Evolutionary conservation across 2,888 invertebrate genomes (phyloP).

Genomic region (Pseudococcus viburni): DNA sequence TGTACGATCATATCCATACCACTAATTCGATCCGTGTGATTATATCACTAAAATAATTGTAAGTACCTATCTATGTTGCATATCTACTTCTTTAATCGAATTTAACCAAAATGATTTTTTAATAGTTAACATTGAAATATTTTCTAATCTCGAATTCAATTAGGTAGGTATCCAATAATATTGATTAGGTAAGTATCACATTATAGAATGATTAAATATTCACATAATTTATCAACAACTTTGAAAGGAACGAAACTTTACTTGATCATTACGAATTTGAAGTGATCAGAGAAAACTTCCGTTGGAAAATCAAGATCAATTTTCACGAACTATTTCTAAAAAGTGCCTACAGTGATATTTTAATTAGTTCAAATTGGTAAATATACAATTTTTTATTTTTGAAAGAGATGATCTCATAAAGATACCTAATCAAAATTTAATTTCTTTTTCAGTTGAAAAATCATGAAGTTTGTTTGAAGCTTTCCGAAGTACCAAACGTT

Average conservation of each 20-base stretch:
- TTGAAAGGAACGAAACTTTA: background rate
- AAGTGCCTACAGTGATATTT: background rate
- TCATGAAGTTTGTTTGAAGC: background rate
- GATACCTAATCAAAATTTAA: background rate
- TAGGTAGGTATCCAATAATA: background rate
- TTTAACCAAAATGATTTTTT: background rate
- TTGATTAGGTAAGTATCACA: background rate
- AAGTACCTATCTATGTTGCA: too few relatives aligned
- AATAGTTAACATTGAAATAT: background rate
- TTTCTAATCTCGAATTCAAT: background rate
- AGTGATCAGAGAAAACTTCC: background rate
- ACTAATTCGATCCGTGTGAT: too few relatives aligned
- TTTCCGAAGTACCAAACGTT: background rate
- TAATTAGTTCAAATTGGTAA: background rate
- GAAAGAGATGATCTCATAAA: background rate
- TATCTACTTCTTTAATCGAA: too few relatives aligned
- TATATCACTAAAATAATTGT: too few relatives aligned
- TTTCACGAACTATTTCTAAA: background rate
- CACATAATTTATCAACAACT: background rate
- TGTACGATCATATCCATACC: too few relatives aligned
- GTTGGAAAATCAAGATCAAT: background rate
- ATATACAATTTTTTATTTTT: background rate
- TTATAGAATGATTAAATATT: background rate
- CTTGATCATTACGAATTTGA: background rate
- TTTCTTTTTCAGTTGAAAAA: background rate